Evolutionary conservation across 2,113 vertebrate genomes (phyloP), one percentile per base, ranked within the genome.

Genomic region (Onychostruthus taczanowskii): DNA sequence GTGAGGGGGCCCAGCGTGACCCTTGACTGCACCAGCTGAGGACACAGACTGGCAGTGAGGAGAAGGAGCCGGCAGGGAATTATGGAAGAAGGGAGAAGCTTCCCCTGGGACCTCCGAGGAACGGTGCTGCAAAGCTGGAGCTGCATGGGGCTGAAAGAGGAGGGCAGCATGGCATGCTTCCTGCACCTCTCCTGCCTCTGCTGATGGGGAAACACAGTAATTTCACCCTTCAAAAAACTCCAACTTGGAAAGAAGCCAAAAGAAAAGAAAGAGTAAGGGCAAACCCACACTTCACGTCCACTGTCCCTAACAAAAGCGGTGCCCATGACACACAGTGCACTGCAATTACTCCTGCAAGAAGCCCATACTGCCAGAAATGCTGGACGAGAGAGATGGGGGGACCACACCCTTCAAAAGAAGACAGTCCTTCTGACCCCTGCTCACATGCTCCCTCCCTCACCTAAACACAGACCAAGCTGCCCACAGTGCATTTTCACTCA

Each of bases 251-350:
- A 67, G 35, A 80, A 79, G 31, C 30, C 56, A 90, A 37, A 7
- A 67, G 52, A 55, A 74, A 74, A 74, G 44, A 23, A 88, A 83
- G 44, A 72, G 35, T 24, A 53, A 75, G 23, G 46, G 24, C n/a
- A 92, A 79, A 50, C 13, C 17, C 26, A 4, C 0, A 1, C 27
- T 70, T 69, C 49, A 52, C 0, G 0, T 44, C 50, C 9, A 1
- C 43, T 74, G n/a, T 5, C 37, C 43, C 50, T 46, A 66, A 41
- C 31, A 68, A 76, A 73, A 35, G 23, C 58, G 46, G 11, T n/a
- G 70, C 28, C 59, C 20, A 1, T 33, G 24, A 62, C 53, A 52
- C 10, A 44, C 11, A 72, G 26, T 23, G 41, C 19, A 1, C 30
- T 2, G 0, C 61, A 46, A 43, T n/a, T 44, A 43, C 17, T n/a